phyloP scores from a whole-genome alignment of 2,888 invertebrate species.

The Pollenia labialis region DNA sequence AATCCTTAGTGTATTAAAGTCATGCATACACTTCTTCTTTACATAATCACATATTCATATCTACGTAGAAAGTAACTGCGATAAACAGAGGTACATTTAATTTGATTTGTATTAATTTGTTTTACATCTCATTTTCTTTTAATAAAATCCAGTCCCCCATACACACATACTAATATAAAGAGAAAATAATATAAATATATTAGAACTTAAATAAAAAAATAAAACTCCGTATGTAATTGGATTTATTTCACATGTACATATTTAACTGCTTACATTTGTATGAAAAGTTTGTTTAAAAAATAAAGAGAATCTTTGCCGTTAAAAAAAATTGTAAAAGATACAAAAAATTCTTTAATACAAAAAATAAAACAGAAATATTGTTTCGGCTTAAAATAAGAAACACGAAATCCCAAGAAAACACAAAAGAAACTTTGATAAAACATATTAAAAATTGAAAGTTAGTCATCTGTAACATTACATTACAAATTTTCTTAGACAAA shows the following conservation, averaged over 20 bases:
- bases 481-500: background rate
- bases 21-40: background rate
- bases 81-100: slow-evolving; percentile 49
- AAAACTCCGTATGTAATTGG: slow-evolving; percentile 50
- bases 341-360: background rate
- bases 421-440: background rate
- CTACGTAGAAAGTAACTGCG: background rate
- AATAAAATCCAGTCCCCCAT: slow-evolving; percentile 7
- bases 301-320: background rate
- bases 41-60: background rate
- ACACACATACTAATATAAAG: slow-evolving; percentile 5
- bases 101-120: slow-evolving; percentile 70
- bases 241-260: slow-evolving; percentile 31
- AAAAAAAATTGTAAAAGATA: background rate
- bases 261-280: background rate
- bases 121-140: slow-evolving; percentile 51
- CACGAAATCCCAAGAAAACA: background rate
- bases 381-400: background rate
- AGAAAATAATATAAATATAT: slow-evolving; percentile 41
- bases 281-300: background rate
- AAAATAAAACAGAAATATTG: too few relatives aligned
- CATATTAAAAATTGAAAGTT: slow-evolving; percentile 40
- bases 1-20: background rate
- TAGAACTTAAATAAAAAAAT: slow-evolving; percentile 38
- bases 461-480: slow-evolving; percentile 4